Conservation (phyloP, 2,797 vertebrate genomes). For the Chiloscyllium punctatum region DNA sequence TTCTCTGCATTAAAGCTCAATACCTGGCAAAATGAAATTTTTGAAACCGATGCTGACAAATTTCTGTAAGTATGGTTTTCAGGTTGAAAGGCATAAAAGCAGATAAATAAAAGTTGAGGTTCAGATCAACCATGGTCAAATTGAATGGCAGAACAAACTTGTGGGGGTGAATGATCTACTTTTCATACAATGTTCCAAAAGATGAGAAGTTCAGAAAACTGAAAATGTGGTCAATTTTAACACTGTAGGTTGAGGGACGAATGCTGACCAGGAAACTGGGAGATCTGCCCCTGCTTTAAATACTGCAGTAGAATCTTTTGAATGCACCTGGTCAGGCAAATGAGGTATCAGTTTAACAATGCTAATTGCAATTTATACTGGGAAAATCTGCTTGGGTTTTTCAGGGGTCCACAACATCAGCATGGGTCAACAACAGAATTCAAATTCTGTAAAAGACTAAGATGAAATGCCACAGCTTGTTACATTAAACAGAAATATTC, state of each 20-base stretch:
- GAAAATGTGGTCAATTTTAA: neutral
- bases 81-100: neutral
- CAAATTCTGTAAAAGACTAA: neutral
- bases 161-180: neutral
- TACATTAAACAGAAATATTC: neutral
- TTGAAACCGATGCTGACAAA: neutral
- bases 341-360: neutral
- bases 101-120: neutral
- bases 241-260: neutral
- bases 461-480: neutral
- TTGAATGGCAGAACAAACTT: neutral
- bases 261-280: neutral
- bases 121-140: neutral
- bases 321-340: neutral
- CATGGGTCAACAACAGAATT: neutral
- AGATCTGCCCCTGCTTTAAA: neutral
- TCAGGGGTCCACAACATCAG: neutral
- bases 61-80: neutral
- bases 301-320: neutral
- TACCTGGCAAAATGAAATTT: neutral
- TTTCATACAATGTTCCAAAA: neutral
- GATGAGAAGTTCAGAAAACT: neutral
- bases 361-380: neutral
- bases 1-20: neutral
- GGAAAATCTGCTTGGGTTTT: neutral